phyloP scores from a whole-genome alignment of 1,140 invertebrate species.

The Heliconius himera region DNA sequence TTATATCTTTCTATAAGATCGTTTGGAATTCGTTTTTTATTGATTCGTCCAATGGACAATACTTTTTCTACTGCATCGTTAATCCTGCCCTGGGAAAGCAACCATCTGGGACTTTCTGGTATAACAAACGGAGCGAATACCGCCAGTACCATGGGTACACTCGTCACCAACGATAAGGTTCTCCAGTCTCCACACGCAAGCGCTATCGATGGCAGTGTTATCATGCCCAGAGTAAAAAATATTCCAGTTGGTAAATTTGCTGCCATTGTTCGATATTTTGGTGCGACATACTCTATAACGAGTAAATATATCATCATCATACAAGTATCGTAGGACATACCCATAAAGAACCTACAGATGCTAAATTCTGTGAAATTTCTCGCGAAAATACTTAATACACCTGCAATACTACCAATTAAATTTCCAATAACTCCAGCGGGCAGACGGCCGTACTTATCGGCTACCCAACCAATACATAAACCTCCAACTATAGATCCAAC shows the following conservation, averaged over 20 bases:
- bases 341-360: constrained; percentile 84
- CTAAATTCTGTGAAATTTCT: constrained; percentile 83
- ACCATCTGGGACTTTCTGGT: constrained; percentile 89
- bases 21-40: constrained; percentile 58
- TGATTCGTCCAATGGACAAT: constrained; percentile 59
- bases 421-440: constrained; percentile 85
- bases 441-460: constrained; percentile 85
- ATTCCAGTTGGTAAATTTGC: constrained; percentile 84
- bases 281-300: constrained; percentile 85
- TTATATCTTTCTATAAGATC: constrained; percentile 64
- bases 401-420: constrained; percentile 84
- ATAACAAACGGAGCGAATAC: constrained; percentile 82
- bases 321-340: constrained; percentile 90
- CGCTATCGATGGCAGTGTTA: constrained; percentile 84
- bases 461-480: constrained; percentile 85
- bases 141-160: constrained; percentile 67
- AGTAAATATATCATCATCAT: constrained; percentile 86
- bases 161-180: constrained; percentile 83
- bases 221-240: constrained; percentile 84
- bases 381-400: constrained; percentile 84
- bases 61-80: constrained; percentile 85
- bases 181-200: constrained; percentile 87
- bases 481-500: constrained; percentile 86
- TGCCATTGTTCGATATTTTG: constrained; percentile 82
- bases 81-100: constrained; percentile 84